Conservation (phyloP, 2,113 vertebrate species). For the Calonectris borealis region DNA sequence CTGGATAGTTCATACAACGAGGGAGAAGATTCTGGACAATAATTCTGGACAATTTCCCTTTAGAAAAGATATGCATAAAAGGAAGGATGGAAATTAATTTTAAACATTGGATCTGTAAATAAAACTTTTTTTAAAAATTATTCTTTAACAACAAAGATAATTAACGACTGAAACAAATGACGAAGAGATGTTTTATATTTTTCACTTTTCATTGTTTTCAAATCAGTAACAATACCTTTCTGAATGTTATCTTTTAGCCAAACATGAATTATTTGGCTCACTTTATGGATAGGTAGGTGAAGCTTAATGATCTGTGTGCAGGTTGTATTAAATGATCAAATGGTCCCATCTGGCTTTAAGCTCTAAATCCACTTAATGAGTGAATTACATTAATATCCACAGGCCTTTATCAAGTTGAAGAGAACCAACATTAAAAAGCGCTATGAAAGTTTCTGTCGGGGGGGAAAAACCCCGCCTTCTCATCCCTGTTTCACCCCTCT, state of each 20-base stretch:
- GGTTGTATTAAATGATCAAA: background rate
- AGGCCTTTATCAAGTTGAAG: background rate
- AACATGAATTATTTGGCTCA: background rate
- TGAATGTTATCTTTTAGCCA: background rate
- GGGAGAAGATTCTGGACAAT: background rate
- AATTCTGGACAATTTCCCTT: background rate
- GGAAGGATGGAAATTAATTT: background rate
- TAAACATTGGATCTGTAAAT: background rate
- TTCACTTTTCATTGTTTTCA: background rate
- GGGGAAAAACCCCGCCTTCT: background rate
- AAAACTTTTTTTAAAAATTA: background rate
- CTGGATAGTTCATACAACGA: background rate
- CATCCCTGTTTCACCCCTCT: background rate
- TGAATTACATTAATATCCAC: background rate
- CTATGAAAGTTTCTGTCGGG: background rate
- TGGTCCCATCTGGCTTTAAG: background rate
- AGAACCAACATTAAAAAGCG: background rate
- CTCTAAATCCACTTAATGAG: background rate
- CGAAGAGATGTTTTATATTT: background rate
- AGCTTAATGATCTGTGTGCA: background rate
- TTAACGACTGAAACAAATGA: background rate
- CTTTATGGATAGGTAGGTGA: background rate
- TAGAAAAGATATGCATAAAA: rapidly evolving
- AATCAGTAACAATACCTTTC: background rate
- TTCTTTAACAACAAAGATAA: background rate